Evolutionary conservation across 2,888 invertebrate genomes (phyloP).

Genomic region (Hoplodrina blanda): DNA sequence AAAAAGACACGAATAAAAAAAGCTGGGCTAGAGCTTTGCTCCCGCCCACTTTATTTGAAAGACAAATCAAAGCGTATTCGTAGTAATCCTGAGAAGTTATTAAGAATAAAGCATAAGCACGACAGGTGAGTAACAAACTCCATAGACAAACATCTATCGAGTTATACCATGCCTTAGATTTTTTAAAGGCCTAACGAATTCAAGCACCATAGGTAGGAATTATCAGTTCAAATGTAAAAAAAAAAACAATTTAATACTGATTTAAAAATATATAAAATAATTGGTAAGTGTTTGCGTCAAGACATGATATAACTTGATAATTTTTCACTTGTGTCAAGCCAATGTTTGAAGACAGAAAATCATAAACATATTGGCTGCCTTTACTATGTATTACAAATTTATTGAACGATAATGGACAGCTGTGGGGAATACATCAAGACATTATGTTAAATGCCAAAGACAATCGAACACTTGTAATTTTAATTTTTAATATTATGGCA

Average conservation of each 20-base stretch:
- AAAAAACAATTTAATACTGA: conserved; percentile 22
- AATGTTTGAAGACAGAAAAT: conserved; percentile 32
- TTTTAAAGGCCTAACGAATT: conserved; percentile 46
- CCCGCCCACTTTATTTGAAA: conserved; percentile 19
- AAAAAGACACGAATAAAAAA: conserved; percentile 14
- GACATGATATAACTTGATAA: conserved; percentile 52
- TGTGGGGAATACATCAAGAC: conserved; percentile 37
- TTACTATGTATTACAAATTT: conserved; percentile 1
- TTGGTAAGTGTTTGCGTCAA: conserved; percentile 15
- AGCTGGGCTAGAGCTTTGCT: conserved; percentile 41
- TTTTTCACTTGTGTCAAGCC: conserved; percentile 31
- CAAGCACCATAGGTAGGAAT: conserved; percentile 63
- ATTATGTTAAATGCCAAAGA: conserved; percentile 43
- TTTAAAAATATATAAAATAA: conserved; percentile 24
- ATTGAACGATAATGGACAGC: conserved; percentile 21
- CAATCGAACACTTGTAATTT: neutral
- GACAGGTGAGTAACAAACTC: conserved; percentile 18
- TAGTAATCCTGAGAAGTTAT: conserved; percentile 13
- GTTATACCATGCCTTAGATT: conserved; percentile 49
- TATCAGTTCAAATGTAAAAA: conserved; percentile 32
- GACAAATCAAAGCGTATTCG: conserved; percentile 21
- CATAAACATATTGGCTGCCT: conserved; percentile 15
- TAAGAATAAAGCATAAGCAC: conserved; percentile 3
- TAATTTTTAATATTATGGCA: neutral
- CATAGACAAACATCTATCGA: conserved; percentile 21